Conservation (phyloP, 2,888 invertebrate species). For the Sialis lutaria region DNA sequence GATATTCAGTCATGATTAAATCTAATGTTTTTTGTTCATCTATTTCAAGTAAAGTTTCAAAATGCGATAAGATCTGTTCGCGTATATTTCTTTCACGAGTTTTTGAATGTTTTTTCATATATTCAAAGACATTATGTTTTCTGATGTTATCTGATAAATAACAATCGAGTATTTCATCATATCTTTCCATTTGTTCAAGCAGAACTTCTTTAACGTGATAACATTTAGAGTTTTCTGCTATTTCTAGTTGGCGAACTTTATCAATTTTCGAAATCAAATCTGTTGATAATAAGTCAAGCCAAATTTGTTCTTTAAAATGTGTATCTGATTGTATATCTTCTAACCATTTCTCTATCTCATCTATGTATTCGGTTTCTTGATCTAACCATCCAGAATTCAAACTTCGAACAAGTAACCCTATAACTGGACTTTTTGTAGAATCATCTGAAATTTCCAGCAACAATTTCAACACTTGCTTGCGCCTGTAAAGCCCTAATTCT, state of each 20-base stretch:
- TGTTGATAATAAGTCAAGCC: constrained; percentile 48
- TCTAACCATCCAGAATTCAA: background rate
- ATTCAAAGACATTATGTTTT: constrained; percentile 40
- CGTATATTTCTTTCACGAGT: constrained; percentile 25
- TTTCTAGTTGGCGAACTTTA: constrained; percentile 34
- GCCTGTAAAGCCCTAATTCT: constrained; percentile 49
- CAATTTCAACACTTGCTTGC: constrained; percentile 63
- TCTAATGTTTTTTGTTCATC: constrained; percentile 16
- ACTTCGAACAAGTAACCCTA: constrained; percentile 2
- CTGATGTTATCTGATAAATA: constrained; percentile 45
- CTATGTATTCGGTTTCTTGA: background rate
- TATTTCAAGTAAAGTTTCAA: constrained; percentile 33
- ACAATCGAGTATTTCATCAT: constrained; percentile 45
- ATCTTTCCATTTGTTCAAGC: constrained; percentile 41
- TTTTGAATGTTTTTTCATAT: constrained; percentile 29
- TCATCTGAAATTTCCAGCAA: constrained; percentile 55
- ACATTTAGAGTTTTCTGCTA: constrained; percentile 48
- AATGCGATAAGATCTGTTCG: constrained; percentile 26
- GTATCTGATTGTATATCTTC: background rate
- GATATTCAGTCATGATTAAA: constrained; percentile 38
- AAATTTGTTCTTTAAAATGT: constrained; percentile 42
- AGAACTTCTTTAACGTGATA: constrained; percentile 53
- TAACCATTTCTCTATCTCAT: constrained; percentile 2
- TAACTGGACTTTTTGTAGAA: constrained; percentile 17
- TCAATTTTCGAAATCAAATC: constrained; percentile 39